phyloP scores from a whole-genome alignment of 2,797 vertebrate genomes.

The Enteromius radiatus region DNA sequence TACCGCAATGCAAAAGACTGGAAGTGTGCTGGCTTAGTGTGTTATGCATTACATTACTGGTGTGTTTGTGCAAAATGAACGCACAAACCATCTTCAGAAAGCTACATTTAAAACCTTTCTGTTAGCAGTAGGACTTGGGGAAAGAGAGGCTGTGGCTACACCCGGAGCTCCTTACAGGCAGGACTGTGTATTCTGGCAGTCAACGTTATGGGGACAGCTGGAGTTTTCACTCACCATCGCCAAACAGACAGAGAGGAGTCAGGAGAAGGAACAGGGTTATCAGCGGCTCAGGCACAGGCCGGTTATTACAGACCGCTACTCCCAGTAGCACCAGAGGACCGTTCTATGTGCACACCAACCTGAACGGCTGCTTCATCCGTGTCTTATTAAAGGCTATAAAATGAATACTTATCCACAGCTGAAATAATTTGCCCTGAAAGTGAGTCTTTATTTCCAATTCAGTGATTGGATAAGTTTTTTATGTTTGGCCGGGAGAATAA shows the following conservation, averaged over 20 bases:
- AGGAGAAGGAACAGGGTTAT: conserved; percentile 40
- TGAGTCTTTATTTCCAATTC: conserved; percentile 32
- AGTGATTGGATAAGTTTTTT: conserved; percentile 29
- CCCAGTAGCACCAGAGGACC: conserved; percentile 29
- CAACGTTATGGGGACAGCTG: conserved; percentile 59
- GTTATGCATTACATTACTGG: background rate
- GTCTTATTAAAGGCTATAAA: conserved; percentile 51
- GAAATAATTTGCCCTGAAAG: conserved; percentile 42
- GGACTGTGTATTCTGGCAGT: conserved; percentile 64
- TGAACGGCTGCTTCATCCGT: conserved; percentile 38
- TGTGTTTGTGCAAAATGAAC: background rate
- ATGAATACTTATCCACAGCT: conserved; percentile 41
- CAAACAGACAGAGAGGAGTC: conserved; percentile 47
- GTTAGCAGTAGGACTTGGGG: background rate
- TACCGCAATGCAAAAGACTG: background rate
- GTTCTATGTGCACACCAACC: conserved; percentile 15
- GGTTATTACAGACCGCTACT: conserved; percentile 33
- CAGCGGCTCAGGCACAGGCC: conserved; percentile 29
- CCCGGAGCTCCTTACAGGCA: conserved; percentile 56
- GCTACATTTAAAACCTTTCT: background rate
- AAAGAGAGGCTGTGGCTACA: conserved; percentile 40
- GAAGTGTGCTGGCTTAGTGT: too few species aligned
- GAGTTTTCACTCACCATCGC: conserved; percentile 48
- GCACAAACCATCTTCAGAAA: background rate
- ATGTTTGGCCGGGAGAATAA: conserved; percentile 32